Evolutionary conservation across 2,888 invertebrate genomes (phyloP), one percentile per base, ranked within the genome.

Genomic region (Nyleta sp.): DNA sequence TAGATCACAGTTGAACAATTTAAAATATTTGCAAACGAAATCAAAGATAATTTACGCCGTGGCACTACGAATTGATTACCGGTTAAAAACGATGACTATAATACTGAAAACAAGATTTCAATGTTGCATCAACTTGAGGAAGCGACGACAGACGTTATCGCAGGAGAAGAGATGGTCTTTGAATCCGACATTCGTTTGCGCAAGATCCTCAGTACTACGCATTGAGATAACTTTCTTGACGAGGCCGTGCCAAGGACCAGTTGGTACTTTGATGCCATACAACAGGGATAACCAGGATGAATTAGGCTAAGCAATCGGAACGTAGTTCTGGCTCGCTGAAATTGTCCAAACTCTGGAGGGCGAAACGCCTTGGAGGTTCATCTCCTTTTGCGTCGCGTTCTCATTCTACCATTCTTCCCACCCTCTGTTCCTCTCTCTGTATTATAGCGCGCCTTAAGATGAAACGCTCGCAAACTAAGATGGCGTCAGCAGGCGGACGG

Each of bases 261-360:
- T 77, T 74, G 70, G 80, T 70, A 80, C 80, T 82, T 81, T 83
- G 82, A 80, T 80, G 80, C 80, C 80, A 78, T 65, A 70, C 80
- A 75, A 68, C 42, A 50, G 73, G 72, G 77, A 79, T 79, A 82
- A 83, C 75, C 79, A 80, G 86, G 81, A 84, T 84, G 85, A 90
- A 90, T 90, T 87, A 89, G 89, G 88, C 87, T 89, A 87, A 87
- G 88, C 86, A 90, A 90, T 90, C 87, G 89, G 87, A 88, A 86
- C 87, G 83, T 82, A 82, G 80, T 79, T 83, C 82, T 79, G 80
- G 82, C 84, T 83, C 82, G 82, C 77, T 80, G 83, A 85, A 89
- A 89, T 89, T 89, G 87, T 87, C 86, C 86, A 85, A 89, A 88
- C 87, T 88, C 82, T 78, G 53, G 67, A 81, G 80, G 81, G 83